Percentiles rank a stretch among this genome's conserved stretches.
phyloP scores from a whole-genome alignment of 1,140 invertebrate species.

The Zeugodacus cucurbitae region DNA sequence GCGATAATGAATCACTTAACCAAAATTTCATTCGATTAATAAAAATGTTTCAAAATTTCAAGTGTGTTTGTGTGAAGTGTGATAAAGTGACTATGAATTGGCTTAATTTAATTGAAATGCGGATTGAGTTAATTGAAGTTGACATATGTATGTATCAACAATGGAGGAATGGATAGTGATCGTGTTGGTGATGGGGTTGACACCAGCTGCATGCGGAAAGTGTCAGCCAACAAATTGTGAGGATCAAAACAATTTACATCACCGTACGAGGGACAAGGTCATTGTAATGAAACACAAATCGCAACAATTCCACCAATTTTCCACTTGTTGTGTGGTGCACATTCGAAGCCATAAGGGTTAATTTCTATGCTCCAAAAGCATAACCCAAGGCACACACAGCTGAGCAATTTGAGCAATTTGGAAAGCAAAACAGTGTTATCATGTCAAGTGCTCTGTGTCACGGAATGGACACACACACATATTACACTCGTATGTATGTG shows the following conservation, averaged over 20 bases:
- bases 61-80: not conserved
- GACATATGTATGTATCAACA: too few species aligned
- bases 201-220: not conserved
- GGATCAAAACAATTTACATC: not conserved
- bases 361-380: not conserved
- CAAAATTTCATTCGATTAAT: too few species aligned
- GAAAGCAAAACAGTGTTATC: not conserved
- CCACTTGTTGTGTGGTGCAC: not conserved
- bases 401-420: not conserved
- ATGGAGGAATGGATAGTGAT: not conserved
- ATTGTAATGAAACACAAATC: not conserved
- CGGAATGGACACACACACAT: not conserved
- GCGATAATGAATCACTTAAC: too few species aligned
- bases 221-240: not conserved
- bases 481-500: too few species aligned
- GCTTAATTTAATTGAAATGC: not conserved
- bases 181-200: not conserved
- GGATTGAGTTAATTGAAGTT: not conserved
- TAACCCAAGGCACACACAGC: not conserved
- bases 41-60: too few species aligned
- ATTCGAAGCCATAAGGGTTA: not conserved
- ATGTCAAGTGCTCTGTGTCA: not conserved
- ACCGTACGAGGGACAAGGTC: not conserved
- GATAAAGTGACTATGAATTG: not conserved
- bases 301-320: not conserved